These are phyloP conservation scores for Montipora foliosa DNA, from an alignment of 64 coral and sea anemone species.

Conservation along the genomic window DNA sequence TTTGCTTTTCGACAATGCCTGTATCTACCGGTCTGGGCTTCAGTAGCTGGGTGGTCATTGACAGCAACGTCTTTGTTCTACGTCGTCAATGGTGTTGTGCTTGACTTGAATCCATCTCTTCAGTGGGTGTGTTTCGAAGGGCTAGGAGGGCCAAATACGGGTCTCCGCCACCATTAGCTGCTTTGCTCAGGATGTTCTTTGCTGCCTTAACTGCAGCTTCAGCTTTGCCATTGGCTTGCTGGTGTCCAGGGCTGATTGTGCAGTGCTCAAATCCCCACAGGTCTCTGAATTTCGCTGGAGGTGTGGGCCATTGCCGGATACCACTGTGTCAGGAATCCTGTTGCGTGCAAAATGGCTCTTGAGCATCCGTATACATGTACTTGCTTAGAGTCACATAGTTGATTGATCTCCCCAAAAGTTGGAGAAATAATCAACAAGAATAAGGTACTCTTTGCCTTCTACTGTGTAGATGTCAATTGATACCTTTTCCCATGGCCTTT, in stretches of 20 bases:
- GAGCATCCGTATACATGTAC: neutral
- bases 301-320: slow-evolving; percentile 47
- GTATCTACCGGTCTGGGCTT: no score
- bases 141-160: slow-evolving; percentile 45
- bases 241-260: slow-evolving; percentile 35
- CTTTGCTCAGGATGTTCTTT: slow-evolving; percentile 51
- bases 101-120: slow-evolving; percentile 27
- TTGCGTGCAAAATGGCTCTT: slow-evolving; percentile 6
- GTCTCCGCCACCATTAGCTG: neutral
- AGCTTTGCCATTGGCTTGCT: slow-evolving; percentile 19
- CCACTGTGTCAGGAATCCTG: slow-evolving; percentile 37
- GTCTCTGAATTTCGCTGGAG: neutral
- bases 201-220: slow-evolving; percentile 64
- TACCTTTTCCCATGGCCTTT: slow-evolving; percentile 40
- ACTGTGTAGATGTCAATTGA: slow-evolving; percentile 10
- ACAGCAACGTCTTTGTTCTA: no score
- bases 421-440: slow-evolving; percentile 33
- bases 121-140: slow-evolving; percentile 58
- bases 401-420: slow-evolving; percentile 42
- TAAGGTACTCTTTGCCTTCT: slow-evolving; percentile 31
- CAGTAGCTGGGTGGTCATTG: no score
- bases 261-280: neutral
- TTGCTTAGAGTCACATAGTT: neutral
- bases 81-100: neutral
- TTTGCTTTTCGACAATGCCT: no score